A percentile compares a stretch with the other conserved stretches of the same genome.
phyloP scores from a whole-genome alignment of 2,797 vertebrate species.

The Falco biarmicus region DNA sequence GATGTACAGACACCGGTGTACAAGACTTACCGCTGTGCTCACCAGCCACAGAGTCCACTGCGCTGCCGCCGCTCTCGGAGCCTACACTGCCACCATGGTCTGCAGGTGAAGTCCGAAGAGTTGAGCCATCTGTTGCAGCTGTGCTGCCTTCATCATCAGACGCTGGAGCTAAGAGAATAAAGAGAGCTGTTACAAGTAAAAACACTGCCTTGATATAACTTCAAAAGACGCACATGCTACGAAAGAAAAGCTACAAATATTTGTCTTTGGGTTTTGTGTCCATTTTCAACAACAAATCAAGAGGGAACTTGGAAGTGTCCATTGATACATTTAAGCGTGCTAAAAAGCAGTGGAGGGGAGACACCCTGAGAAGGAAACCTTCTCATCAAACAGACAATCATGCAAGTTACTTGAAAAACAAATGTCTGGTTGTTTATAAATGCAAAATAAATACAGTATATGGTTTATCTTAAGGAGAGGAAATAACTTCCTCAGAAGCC shows the following conservation, averaged over 20 bases:
- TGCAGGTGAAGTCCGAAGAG: slow-evolving; percentile 95
- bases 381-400: not conserved
- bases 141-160: slow-evolving; percentile 99
- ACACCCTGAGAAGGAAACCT: not conserved
- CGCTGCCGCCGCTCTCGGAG: slow-evolving; percentile 97
- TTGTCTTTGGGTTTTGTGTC: not conserved
- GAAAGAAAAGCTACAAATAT: not conserved
- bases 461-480: not conserved
- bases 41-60: slow-evolving; percentile 96
- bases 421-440: not conserved
- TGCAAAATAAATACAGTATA: not conserved
- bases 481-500: not conserved
- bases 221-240: not conserved
- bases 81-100: slow-evolving; percentile 98
- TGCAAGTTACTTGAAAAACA: not conserved
- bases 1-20: not conserved
- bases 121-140: slow-evolving; percentile 96
- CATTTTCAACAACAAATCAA: not conserved
- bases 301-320: not conserved
- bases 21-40: slow-evolving; percentile 93
- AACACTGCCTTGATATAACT: slow-evolving; percentile 75
- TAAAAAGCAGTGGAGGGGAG: not conserved
- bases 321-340: not conserved
- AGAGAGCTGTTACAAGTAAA: slow-evolving; percentile 96
- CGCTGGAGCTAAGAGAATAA: slow-evolving; percentile 98